Base-by-base conservation (phyloP, 2,113 vertebrate species). In the Vulpes lagopus region DNA sequence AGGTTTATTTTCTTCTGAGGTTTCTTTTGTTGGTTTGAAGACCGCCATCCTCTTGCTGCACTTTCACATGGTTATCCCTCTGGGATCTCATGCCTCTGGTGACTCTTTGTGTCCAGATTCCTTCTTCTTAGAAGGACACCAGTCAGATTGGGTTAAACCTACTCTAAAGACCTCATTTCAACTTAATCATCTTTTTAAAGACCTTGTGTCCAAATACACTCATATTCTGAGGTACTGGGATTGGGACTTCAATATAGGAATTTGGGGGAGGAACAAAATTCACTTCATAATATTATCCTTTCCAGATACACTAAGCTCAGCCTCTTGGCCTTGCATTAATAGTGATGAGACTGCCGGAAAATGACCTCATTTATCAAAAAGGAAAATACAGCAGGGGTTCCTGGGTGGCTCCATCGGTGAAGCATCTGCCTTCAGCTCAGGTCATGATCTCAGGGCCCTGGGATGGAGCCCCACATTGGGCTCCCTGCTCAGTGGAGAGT, bases 361-460 rank as follows among this genome's bases (percentile, higher is more conserved):
- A 95, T 38, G 49, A 25, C 64, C 57, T 73, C n/a, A 88, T 51
- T 84, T 82, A 83, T 38, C 67, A 93, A 90, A 53, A 80, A 51
- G 82, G 69, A 71, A 94, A 94, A 95, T 17, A 62, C 0, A 43
- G 60, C 69, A 7, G 49, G 16, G 17, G 67, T 20, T 32, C 32
- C 32, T 69, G 32, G 67, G 32, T 69, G 67, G 32, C 67, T 35
- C 32, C 32, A n/a, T 69, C 3, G 32, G 67, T 69, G 16, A 69
- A 69, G 32, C 8, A 3, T 69, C 32, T n/a, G 9, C 19, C 32
- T 69, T 69, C 6, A 1, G 32, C 67, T 69, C 67, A 69, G 32
- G 67, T 69, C 67, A 69, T 69, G 32, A 64, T 20, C 16, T 69
- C 67, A 35, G 67, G 17, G 67, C 35, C 67, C 67, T 69, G 32